These are phyloP conservation scores for Tupaia tana DNA, from an alignment of 2,113 vertebrate genomes.

Conservation along the genomic window DNA sequence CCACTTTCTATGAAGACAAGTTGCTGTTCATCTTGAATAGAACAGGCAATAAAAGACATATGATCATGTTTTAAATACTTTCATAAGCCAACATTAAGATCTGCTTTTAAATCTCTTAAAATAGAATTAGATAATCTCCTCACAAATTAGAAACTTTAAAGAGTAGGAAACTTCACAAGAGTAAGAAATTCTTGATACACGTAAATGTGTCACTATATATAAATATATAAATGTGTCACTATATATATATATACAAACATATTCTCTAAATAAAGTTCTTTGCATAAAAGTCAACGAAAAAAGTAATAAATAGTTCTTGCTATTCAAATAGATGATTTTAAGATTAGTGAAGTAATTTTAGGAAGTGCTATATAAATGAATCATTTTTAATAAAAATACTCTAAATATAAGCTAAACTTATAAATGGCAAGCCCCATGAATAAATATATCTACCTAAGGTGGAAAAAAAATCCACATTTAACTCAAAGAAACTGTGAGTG, in stretches of 20 bases:
- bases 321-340: conserved; percentile 23
- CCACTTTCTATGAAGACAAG: background rate
- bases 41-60: background rate
- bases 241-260: background rate
- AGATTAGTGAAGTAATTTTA: conserved; percentile 41
- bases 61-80: background rate
- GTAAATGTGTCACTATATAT: background rate
- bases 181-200: background rate
- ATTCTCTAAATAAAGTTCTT: background rate
- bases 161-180: background rate
- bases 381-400: conserved; percentile 19
- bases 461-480: background rate
- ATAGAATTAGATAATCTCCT: background rate
- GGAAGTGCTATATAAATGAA: background rate
- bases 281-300: conserved; percentile 2
- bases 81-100: background rate
- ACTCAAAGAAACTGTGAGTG: conserved; percentile 40
- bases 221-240: background rate
- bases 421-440: background rate
- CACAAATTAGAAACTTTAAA: conserved; percentile 23
- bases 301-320: background rate
- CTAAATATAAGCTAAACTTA: conserved; percentile 34
- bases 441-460: background rate
- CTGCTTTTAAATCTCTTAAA: background rate
- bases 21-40: background rate